Evolutionary conservation across 2,888 invertebrate species (phyloP).

Genomic region (Ctena decussata): DNA sequence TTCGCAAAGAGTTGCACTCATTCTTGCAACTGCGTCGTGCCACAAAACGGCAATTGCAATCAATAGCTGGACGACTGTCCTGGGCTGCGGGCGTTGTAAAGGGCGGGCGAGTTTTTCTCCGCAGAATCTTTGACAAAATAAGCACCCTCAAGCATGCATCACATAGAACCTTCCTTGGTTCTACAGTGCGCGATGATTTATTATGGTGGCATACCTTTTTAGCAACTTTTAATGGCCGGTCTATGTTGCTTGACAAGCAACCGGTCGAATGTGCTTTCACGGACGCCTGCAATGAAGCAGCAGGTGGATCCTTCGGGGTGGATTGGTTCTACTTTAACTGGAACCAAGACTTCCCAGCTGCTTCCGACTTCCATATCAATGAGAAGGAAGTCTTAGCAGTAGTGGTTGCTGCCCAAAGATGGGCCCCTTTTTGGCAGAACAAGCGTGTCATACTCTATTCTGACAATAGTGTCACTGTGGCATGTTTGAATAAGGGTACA

Average conservation of each 20-base stretch:
- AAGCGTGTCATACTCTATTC: conserved; percentile 10
- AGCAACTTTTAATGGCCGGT: no score
- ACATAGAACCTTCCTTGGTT: background rate
- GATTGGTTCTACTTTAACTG: conserved; percentile 34
- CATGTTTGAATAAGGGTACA: conserved; percentile 22
- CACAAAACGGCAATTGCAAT: background rate
- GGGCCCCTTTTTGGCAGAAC: conserved; percentile 3
- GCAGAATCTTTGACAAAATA: background rate
- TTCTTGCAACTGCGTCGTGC: background rate
- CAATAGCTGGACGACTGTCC: background rate
- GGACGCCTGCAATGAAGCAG: conserved; percentile 26
- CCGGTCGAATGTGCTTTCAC: conserved; percentile 9
- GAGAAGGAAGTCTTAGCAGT: conserved; percentile 8
- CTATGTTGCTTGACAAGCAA: no score
- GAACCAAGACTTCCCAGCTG: conserved; percentile 24
- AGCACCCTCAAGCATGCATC: background rate
- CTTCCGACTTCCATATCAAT: conserved; percentile 26
- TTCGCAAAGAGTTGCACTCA: background rate
- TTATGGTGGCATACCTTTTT: no score
- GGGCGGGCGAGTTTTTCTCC: background rate
- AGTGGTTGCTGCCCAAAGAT: background rate
- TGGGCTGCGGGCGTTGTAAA: background rate
- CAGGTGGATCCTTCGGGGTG: conserved; percentile 10
- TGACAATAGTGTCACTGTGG: conserved; percentile 21
- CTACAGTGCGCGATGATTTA: no score